phyloP scores from a whole-genome alignment of 1,140 invertebrate genomes.

The Pseudoatta argentina region DNA sequence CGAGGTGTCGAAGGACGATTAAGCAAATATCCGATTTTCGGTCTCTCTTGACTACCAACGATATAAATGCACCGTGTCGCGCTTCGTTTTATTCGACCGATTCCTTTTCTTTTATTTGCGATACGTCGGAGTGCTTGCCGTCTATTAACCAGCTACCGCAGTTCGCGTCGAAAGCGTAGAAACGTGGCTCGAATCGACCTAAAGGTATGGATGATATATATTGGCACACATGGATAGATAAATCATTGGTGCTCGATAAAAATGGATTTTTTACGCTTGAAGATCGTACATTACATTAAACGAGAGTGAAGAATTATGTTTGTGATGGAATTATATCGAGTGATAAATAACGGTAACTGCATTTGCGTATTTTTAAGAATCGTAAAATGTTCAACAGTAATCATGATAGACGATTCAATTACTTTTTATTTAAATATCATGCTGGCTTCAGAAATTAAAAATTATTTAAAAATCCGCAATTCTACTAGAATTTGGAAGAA shows the following conservation, averaged over 20 bases:
- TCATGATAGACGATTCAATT: slow-evolving; percentile 20
- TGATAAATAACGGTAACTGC: slow-evolving; percentile 20
- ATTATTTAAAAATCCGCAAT: no score
- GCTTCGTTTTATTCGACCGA: slow-evolving; percentile 51
- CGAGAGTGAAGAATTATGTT: slow-evolving; percentile 40
- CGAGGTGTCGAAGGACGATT: slow-evolving; percentile 65
- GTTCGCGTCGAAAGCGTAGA: slow-evolving; percentile 58
- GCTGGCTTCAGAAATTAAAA: no score
- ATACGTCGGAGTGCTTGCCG: slow-evolving; percentile 40
- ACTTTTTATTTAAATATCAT: neutral
- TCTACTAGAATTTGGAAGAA: no score
- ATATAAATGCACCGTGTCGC: slow-evolving; percentile 32
- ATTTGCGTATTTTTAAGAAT: neutral
- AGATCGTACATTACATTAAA: slow-evolving; percentile 24
- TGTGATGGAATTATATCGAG: neutral
- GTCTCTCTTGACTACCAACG: slow-evolving; percentile 21
- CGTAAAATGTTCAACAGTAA: neutral
- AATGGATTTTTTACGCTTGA: slow-evolving; percentile 29
- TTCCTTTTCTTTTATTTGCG: slow-evolving; percentile 68
- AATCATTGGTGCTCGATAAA: slow-evolving; percentile 46
- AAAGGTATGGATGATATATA: slow-evolving; percentile 14
- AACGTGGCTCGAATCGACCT: slow-evolving; percentile 57
- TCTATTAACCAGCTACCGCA: slow-evolving; percentile 65
- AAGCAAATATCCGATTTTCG: slow-evolving; percentile 73
- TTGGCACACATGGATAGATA: slow-evolving; percentile 36